Evolutionary conservation across 1,140 invertebrate species (phyloP), one percentile per base, ranked within the genome.

Genomic region (Stegodyphus dumicola): DNA sequence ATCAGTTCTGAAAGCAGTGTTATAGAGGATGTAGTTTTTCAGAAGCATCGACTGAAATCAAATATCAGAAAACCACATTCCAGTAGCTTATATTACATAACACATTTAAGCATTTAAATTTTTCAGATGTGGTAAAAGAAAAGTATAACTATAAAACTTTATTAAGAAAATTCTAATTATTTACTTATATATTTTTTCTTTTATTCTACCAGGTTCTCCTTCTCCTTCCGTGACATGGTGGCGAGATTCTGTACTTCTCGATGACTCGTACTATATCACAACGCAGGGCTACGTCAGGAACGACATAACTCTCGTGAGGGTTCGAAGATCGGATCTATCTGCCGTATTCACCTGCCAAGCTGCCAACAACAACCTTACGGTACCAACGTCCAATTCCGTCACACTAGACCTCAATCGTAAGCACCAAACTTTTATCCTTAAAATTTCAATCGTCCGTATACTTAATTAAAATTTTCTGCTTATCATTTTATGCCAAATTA

Each of bases 321-420:
- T 96, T 74, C 93, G 94, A 6, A 90, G 95, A 15, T 94, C 95
- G 90, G 94, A 96, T 91, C 92, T 96, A 56, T 94, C 95, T 88
- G 92, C 94, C 56, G 91, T 94, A 87, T 93, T 96, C 79, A 93
- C 95, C 84, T 96, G 95, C 90, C 94, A 96, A 90, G 90, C 90
- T 6, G 54, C 87, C 53, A 90, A 90, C 87, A 90, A 89, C 69
- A 89, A 89, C 65, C 87, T 89, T 15, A 89, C 89, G 13, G 86
- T 87, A 66, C 88, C 90, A 54, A 87, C 87, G 52, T 81, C 87
- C 65, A 88, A 89, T 17, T 89, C 88, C 15, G 88, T 90, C 71
- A 89, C 88, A 51, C 73, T 90, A 10, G 90, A 90, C 77, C 76
- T 90, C 66, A 90, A 89, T 76, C 78, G 90, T 90, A 86, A 90